Percentiles rank a stretch among this genome's conserved stretches.
phyloP scores from a whole-genome alignment of 1,140 invertebrate genomes.

The Nephila pilipes region DNA sequence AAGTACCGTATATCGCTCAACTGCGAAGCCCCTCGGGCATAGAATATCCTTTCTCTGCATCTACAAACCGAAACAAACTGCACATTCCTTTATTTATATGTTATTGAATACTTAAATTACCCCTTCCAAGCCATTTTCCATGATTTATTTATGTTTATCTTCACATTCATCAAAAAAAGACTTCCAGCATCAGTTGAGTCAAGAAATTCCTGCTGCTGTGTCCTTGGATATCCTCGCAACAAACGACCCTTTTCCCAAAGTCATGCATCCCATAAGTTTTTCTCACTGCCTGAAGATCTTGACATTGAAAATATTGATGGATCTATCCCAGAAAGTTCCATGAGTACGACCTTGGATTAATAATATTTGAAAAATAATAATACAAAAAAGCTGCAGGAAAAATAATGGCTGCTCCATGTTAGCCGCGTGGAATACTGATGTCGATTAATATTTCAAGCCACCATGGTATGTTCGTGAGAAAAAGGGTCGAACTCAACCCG shows the following conservation, averaged over 20 bases:
- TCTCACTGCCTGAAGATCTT: neutral
- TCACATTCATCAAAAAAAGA: neutral
- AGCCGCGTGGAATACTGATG: constrained; percentile 17
- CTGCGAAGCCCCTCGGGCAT: no score
- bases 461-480: constrained; percentile 22
- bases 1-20: no score
- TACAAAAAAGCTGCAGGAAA: neutral
- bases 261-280: neutral
- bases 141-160: neutral
- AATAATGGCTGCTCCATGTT: neutral
- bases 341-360: neutral
- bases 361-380: neutral
- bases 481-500: neutral
- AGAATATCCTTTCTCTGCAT: no score
- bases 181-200: neutral
- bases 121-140: neutral
- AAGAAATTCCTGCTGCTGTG: neutral
- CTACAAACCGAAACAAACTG: neutral
- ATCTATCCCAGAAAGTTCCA: constrained; percentile 9
- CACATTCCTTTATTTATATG: neutral
- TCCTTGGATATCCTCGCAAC: neutral
- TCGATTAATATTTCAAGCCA: constrained; percentile 20
- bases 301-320: constrained; percentile 1
- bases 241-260: neutral
- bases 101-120: neutral